phyloP scores from a whole-genome alignment of 2,888 invertebrate genomes.

The Noctua pronuba region DNA sequence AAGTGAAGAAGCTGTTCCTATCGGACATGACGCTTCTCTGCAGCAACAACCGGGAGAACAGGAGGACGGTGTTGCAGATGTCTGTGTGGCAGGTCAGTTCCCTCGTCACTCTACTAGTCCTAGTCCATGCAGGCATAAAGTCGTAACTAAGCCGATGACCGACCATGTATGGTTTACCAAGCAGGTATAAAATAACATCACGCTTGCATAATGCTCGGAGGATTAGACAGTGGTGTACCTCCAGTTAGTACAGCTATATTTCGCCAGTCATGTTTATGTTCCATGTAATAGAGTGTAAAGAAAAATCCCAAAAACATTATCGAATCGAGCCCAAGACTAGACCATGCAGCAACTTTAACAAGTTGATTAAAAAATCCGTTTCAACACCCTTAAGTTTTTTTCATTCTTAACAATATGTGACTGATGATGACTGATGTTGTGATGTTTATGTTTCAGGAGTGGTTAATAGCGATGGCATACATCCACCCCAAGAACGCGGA shows the following conservation, averaged over 20 bases:
- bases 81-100: constrained; percentile 97
- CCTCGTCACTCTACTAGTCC: neutral
- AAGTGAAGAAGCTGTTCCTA: constrained; percentile 98
- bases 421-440: too few relatives aligned
- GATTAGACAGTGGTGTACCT: neutral
- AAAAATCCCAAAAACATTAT: neutral
- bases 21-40: constrained; percentile 99
- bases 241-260: neutral
- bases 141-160: neutral
- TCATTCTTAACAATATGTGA: neutral
- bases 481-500: constrained; percentile 98
- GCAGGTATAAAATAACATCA: neutral
- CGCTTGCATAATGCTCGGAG: neutral
- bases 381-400: too few relatives aligned
- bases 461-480: constrained; percentile 99
- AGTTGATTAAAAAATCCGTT: too few relatives aligned
- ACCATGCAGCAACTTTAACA: too few relatives aligned
- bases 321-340: neutral
- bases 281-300: neutral
- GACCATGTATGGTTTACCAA: neutral
- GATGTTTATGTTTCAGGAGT: constrained; percentile 84
- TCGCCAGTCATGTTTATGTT: neutral
- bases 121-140: neutral
- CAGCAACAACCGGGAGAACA: constrained; percentile 98
- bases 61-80: constrained; percentile 99